phyloP scores from a whole-genome alignment of 2,888 invertebrate genomes.

The Cosmorhoe ocellata region DNA sequence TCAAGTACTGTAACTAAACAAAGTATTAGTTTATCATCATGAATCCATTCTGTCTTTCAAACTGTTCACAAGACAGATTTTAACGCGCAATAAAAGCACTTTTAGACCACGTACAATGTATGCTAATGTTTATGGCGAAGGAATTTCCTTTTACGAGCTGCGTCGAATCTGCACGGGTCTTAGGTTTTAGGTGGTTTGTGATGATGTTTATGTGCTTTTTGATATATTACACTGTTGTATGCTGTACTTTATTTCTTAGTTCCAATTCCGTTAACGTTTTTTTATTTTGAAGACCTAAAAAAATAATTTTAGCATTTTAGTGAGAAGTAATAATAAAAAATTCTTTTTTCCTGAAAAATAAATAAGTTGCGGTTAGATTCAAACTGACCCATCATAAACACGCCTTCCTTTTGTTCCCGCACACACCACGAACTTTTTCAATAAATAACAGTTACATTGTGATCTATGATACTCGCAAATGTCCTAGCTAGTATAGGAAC shows the following conservation, averaged over 20 bases:
- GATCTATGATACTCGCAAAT: conserved; percentile 43
- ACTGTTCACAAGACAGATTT: conserved; percentile 21
- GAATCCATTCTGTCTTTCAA: conserved; percentile 5
- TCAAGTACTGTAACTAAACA: too few relatives aligned
- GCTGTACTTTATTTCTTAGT: too few relatives aligned
- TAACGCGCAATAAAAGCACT: conserved; percentile 45
- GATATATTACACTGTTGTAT: too few relatives aligned
- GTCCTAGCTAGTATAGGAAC: conserved; percentile 4
- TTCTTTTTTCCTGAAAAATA: conserved; percentile 13
- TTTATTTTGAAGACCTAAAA: too few relatives aligned
- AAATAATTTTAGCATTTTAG: too few relatives aligned
- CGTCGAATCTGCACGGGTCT: conserved; percentile 26
- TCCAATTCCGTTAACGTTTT: too few relatives aligned
- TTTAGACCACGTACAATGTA: conserved; percentile 48
- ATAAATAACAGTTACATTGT: conserved; percentile 46
- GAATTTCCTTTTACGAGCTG: conserved; percentile 45
- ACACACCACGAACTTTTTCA: conserved; percentile 43
- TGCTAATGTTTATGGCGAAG: conserved; percentile 46
- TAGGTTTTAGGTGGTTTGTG: conserved; percentile 14
- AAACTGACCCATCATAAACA: conserved; percentile 28
- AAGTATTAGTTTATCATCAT: background rate
- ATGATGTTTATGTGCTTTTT: conserved; percentile 5
- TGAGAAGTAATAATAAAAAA: too few relatives aligned
- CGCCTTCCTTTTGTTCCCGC: conserved; percentile 23
- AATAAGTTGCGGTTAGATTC: conserved; percentile 18